phyloP scores from a whole-genome alignment of 92 coral and sea anemone species.

The Porites divaricata region DNA sequence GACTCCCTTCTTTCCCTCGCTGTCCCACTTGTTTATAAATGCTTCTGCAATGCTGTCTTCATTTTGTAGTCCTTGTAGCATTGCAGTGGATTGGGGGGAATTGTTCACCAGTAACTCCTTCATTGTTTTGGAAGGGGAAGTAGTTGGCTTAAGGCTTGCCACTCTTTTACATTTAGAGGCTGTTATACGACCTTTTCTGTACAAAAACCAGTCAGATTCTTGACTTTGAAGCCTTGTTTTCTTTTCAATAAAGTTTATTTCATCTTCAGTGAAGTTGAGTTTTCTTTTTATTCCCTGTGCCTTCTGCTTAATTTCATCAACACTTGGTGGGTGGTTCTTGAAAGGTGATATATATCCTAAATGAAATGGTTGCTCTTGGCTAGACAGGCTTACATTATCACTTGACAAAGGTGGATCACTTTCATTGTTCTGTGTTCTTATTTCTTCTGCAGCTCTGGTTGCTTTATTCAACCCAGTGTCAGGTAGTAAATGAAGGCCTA shows the following conservation, averaged over 20 bases:
- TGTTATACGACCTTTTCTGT: conserved; percentile 39
- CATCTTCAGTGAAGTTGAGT: conserved; percentile 22
- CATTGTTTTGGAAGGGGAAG: conserved; percentile 47
- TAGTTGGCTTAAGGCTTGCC: conserved; percentile 43
- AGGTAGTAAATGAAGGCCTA: conserved; percentile 39
- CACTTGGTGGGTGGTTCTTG: conserved; percentile 26
- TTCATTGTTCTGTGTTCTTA: conserved; percentile 2
- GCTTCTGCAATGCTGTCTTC: conserved; percentile 33
- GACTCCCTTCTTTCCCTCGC: conserved; percentile 23
- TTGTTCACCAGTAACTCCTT: conserved; percentile 32
- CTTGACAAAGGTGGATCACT: conserved; percentile 4
- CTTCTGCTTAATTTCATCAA: conserved; percentile 32
- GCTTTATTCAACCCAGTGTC: conserved; percentile 32
- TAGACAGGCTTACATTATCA: not conserved
- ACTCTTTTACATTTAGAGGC: conserved; percentile 55
- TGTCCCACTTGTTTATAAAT: conserved; percentile 22
- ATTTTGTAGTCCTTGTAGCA: conserved; percentile 43
- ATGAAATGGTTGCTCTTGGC: conserved; percentile 11
- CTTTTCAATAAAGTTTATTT: conserved; percentile 20
- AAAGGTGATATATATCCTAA: conserved; percentile 21
- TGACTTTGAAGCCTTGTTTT: conserved; percentile 47
- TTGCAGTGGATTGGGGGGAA: conserved; percentile 41
- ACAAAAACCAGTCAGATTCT: conserved; percentile 36
- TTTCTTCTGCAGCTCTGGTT: conserved; percentile 15
- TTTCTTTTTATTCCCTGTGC: conserved; percentile 6